Percentiles rank a stretch among this genome's conserved stretches.
Evolutionary conservation across 2,888 invertebrate genomes (phyloP).

Genomic region (Aporophyla nigra): DNA sequence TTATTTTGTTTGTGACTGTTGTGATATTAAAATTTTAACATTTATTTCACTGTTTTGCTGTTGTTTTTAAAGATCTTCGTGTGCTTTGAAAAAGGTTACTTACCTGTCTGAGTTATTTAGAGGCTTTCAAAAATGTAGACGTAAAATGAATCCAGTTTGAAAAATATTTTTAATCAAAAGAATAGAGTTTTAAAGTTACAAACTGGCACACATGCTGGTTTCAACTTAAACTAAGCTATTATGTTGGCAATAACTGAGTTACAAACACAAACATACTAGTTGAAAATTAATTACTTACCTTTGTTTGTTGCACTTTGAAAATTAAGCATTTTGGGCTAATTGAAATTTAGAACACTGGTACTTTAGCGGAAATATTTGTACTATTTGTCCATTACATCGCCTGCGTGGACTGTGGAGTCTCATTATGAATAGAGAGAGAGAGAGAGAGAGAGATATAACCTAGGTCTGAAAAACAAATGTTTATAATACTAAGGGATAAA

Average conservation of each 20-base stretch:
- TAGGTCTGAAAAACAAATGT: background rate
- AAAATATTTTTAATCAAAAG: background rate
- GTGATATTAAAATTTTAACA: background rate
- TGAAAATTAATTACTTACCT: slow-evolving; percentile 44
- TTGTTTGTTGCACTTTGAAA: slow-evolving; percentile 53
- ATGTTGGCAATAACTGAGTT: slow-evolving; percentile 30
- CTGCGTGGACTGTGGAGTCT: too few relatives aligned
- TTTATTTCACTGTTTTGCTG: background rate
- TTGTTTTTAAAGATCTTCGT: background rate
- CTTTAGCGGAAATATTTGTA: slow-evolving; percentile 1
- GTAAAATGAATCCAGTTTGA: background rate
- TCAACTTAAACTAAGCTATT: slow-evolving; percentile 20
- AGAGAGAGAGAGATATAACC: too few relatives aligned
- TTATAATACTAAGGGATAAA: background rate
- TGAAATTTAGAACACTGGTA: slow-evolving; percentile 28
- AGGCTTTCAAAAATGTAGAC: background rate
- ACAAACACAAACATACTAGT: slow-evolving; percentile 43
- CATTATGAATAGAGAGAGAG: too few relatives aligned
- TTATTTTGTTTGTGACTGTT: background rate
- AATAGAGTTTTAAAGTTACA: background rate
- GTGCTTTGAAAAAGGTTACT: background rate
- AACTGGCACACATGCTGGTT: background rate
- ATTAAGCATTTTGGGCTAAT: slow-evolving; percentile 49
- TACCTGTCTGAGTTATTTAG: background rate
- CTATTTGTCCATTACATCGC: background rate